Conservation (phyloP, 2,113 vertebrate species). For the Cromileptes altivelis region DNA sequence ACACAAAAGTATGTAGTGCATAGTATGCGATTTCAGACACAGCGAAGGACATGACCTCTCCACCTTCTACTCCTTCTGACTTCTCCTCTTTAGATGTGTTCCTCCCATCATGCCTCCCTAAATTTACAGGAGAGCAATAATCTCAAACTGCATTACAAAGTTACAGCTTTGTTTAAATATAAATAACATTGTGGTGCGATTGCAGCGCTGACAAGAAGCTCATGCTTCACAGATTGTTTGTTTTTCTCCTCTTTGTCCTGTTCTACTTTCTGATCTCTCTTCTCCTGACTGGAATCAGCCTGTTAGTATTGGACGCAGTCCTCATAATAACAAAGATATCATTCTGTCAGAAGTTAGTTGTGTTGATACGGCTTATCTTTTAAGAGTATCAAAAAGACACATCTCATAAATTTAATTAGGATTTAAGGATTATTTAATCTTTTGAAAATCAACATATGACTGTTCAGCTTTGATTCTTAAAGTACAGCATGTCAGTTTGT, state of each 20-base stretch:
- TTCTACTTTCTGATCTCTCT: background rate
- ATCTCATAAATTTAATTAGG: background rate
- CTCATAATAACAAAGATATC: background rate
- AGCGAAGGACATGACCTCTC: constrained; percentile 16
- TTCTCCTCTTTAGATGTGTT: background rate
- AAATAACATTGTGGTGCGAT: background rate
- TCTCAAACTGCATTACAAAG: background rate
- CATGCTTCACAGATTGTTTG: background rate
- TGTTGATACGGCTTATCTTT: background rate
- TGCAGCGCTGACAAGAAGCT: constrained; percentile 7
- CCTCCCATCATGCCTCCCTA: background rate
- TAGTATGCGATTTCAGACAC: too few relatives aligned
- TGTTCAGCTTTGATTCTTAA: background rate
- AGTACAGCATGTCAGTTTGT: background rate
- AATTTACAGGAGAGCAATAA: background rate
- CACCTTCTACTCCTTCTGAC: background rate
- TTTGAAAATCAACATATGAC: background rate
- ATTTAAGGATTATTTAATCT: background rate
- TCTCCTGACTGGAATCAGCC: background rate
- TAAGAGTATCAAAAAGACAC: constrained; percentile 9
- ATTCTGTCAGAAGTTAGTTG: background rate
- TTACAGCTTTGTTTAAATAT: constrained; percentile 1
- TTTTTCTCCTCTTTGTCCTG: constrained; percentile 17
- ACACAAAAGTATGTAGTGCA: too few relatives aligned
- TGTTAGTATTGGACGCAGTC: constrained; percentile 8